Percentiles rank a stretch among this genome's conserved stretches.
Conservation (phyloP, 2,113 vertebrate species). For the Camelus bactrianus region DNA sequence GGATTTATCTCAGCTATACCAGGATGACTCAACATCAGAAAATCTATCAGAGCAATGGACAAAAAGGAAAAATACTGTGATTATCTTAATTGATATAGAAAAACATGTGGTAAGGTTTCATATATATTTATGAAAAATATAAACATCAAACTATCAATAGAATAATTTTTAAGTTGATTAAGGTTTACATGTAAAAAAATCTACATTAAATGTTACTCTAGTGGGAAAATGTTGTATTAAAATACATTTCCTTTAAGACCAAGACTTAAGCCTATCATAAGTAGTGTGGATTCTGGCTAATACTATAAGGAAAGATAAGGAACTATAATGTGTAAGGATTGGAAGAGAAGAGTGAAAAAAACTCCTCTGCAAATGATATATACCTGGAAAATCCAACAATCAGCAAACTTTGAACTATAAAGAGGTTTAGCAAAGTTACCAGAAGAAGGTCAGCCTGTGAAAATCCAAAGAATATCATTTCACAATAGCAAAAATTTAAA, state of each 20-base stretch:
- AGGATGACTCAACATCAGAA: background rate
- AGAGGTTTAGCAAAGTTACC: background rate
- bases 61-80: background rate
- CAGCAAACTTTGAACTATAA: background rate
- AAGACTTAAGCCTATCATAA: background rate
- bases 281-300: background rate
- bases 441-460: background rate
- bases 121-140: background rate
- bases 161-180: background rate
- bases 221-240: background rate
- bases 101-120: background rate
- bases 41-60: background rate
- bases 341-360: background rate
- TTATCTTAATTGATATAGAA: background rate
- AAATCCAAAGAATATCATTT: background rate
- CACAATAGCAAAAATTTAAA: background rate
- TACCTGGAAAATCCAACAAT: constrained; percentile 8
- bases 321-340: background rate
- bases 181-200: background rate
- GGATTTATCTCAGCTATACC: background rate
- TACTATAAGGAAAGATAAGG: background rate
- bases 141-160: background rate
- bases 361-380: background rate
- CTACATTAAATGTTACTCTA: background rate
- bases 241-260: background rate